Evolutionary conservation across 2,888 invertebrate genomes (phyloP).

Genomic region (Rotaria macrura): DNA sequence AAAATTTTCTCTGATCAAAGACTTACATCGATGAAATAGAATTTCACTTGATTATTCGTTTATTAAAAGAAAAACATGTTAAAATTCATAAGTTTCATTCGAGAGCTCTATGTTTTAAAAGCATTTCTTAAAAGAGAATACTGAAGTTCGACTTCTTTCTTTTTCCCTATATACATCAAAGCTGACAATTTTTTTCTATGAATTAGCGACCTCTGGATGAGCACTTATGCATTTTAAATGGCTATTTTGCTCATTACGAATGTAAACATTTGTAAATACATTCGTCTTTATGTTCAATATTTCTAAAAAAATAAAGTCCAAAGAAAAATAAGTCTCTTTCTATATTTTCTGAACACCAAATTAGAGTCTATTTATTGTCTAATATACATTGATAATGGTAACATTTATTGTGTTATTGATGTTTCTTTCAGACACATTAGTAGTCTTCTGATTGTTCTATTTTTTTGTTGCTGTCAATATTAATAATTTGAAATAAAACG

Average conservation of each 20-base stretch:
- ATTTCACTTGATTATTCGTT: too few species aligned
- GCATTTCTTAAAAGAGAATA: too few species aligned
- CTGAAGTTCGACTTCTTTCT: too few species aligned
- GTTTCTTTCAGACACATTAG: conserved; percentile 3
- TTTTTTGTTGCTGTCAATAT: background rate
- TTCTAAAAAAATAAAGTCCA: background rate
- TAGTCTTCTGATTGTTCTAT: background rate
- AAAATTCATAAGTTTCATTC: too few species aligned
- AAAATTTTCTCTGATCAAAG: too few species aligned
- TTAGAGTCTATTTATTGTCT: background rate
- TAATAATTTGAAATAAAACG: background rate
- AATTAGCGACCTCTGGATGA: background rate
- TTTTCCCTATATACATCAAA: too few species aligned
- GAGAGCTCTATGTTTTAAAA: too few species aligned
- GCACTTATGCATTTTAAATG: background rate
- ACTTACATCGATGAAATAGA: too few species aligned
- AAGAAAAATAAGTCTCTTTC: background rate
- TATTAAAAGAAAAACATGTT: too few species aligned
- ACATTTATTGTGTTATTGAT: background rate
- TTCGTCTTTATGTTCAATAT: background rate
- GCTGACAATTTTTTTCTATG: too few species aligned
- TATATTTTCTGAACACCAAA: background rate
- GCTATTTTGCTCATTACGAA: background rate
- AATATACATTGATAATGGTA: background rate
- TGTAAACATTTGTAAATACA: background rate